Evolutionary conservation across 2,888 invertebrate genomes (phyloP), one percentile per base, ranked within the genome.

Genomic region (Sphaeridia pumilis): DNA sequence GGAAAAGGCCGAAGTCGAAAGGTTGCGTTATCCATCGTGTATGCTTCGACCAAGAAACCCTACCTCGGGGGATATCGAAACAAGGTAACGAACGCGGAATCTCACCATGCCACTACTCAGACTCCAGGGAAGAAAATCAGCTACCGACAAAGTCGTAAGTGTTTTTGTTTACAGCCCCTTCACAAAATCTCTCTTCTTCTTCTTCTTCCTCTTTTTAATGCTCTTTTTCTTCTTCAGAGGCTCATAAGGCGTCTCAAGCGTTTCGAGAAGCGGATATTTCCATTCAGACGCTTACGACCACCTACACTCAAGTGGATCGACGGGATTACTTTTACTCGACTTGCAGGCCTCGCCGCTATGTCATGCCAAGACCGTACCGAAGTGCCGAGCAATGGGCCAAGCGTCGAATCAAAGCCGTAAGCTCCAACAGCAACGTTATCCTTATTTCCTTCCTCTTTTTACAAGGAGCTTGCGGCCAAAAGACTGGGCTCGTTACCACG

Each of bases 31-130:
- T n/a, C n/a, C n/a, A n/a, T n/a, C n/a, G n/a, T n/a, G n/a, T n/a
- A n/a, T n/a, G n/a, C 74, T 35, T 67, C 72, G 0, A 81, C 82
- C 34, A 67, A 74, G 36, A 90, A 89, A 67, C 85, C 87, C 0
- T 85, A 81, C 72, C 71, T 83, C 61, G 87, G 89, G 47, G 92
- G 92, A 31, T 92, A 83, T 71, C 75, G 77, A 55, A 78, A 92
- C 69, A 77, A 76, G 61, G 68, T 75, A 48, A 84, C 82, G 51
- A 81, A 82, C 22, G 70, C 76, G 7, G 77, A 82, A 65, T 92
- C 82, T 68, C 80, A 86, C 64, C 83, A 93, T 71, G 90, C 87
- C 2, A 81, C 77, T 58, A 81, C 85, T 0, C 90, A 92, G 73
- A 90, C 74, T 35, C 36, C 38, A 4, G 7, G 24, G 10, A 4